A percentile compares a stretch with the other conserved stretches of the same genome.
Conservation (phyloP, 2,113 vertebrate genomes). For the Epinephelus moara region DNA sequence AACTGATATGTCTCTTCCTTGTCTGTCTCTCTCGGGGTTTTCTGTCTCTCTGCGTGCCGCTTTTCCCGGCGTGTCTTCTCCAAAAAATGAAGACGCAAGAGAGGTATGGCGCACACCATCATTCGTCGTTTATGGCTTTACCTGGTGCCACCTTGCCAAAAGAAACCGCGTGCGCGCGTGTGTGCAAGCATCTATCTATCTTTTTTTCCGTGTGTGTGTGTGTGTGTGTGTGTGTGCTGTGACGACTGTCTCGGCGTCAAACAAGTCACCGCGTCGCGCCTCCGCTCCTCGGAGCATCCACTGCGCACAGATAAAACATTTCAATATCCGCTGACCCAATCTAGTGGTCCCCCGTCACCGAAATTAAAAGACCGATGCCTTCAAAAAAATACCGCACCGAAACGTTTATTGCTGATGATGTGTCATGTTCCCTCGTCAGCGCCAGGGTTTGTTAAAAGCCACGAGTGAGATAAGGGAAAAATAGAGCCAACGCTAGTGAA, state of each 20-base stretch:
- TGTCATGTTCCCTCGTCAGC: conserved; percentile 50
- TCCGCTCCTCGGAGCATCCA: conserved; percentile 46
- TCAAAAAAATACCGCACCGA: conserved; percentile 44
- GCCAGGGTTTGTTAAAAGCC: conserved; percentile 44
- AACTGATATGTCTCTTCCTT: conserved; percentile 37
- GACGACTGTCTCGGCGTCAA: conserved; percentile 63
- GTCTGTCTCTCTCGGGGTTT: conserved; percentile 6
- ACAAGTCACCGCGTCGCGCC: conserved; percentile 55
- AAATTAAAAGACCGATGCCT: conserved; percentile 37
- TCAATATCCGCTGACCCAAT: conserved; percentile 64
- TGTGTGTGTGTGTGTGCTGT: conserved; percentile 5
- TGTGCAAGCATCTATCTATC: background rate
- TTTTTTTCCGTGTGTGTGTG: conserved; percentile 1
- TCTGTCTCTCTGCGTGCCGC: conserved; percentile 11
- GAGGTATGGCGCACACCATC: conserved; percentile 49
- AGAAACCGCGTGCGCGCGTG: conserved; percentile 33
- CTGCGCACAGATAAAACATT: conserved; percentile 63
- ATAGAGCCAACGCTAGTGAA: conserved; percentile 55
- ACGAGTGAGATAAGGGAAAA: conserved; percentile 56
- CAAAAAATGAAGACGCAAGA: conserved; percentile 19
- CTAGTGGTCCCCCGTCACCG: conserved; percentile 17
- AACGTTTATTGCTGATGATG: conserved; percentile 39
- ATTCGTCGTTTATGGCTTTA: conserved; percentile 48
- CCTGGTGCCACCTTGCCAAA: conserved; percentile 69
- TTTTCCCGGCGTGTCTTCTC: conserved; percentile 11